Base-by-base conservation (phyloP, 2,888 invertebrate species). In the Phyllotreta striolata region DNA sequence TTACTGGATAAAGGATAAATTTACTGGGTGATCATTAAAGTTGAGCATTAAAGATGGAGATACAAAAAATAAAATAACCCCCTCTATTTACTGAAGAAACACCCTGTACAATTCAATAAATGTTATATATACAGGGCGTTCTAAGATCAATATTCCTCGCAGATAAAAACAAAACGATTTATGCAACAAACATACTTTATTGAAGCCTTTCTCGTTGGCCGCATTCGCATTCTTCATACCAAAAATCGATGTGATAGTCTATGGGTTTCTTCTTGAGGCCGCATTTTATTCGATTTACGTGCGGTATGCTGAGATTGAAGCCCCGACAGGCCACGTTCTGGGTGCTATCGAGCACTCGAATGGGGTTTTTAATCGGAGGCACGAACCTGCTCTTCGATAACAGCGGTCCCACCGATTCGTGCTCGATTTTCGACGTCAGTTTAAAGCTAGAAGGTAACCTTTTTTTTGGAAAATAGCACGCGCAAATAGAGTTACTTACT, bases 171-270 rank as follows among this genome's bases (percentile, higher is more conserved):
- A 24, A 24, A 24, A 24, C 24, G 24, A 4, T 24, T n/a, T 24
- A 24, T 3, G 24, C 24, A 24, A 24, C 24, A 24, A 24, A 24
- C 4, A 24, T 24, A 24, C 24, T 24, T 24, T 24, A 24, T 24
- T 24, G 24, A 24, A 24, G 24, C 24, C 24, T 24, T 40, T 60
- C 10, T 57, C 10, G 55, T 34, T 61, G 38, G 6, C 12, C 24
- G 12, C 60, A 60, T 1, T 6, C 47, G 62, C 78, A 78, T 37
- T 71, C 62, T 14, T 71, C 61, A 37, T 66, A 72, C 79, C 78
- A 79, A 57, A 76, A 75, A 62, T 79, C 74, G n/a, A 73, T 67
- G 54, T 74, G 74, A 67, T 78, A 79, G 0, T 75, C 72, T 2
- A 77, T 73, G 6, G 73, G 70, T 4, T 71, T 55, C 38, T 64